Evolutionary conservation across 2,113 vertebrate species (phyloP), one percentile per base, ranked within the genome.

Genomic region (Apus apus): DNA sequence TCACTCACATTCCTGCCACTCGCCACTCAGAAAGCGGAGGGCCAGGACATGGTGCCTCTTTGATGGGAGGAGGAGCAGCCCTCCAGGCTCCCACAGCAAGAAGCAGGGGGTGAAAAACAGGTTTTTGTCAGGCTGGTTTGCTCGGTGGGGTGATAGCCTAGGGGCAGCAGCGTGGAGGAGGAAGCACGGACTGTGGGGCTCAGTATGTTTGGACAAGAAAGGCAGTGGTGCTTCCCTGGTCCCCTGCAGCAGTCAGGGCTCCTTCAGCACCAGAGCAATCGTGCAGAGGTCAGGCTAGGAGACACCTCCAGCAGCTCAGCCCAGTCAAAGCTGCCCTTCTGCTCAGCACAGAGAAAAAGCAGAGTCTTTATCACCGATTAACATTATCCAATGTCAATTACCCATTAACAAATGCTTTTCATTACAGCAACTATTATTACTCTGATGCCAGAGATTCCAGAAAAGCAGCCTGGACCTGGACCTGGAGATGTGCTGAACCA

Each of bases 1-100:
- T 81, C 68, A 11, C 22, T 94, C 5, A 1, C 90, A 90, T 90
- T 93, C 92, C 92, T 86, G 80, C n/a, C 90, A 88, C 93, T 96
- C 40, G 0, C 15, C 94, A 93, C 92, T 76, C 43, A 1, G 38
- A 58, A 68, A 25, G 76, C 65, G 64, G 65, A 70, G 72, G 0
- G 0, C 9, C 14, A 26, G 75, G 45, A 90, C 67, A 72, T 1
- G 3, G 58, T 15, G 29, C 70, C 29, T 67, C 29, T 32, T 18
- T 10, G 5, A 21, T 38, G 16, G 38, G 32, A 90, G 23, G 51
- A 80, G 23, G 51, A 80, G 36, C 16, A 30, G 38, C 11, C 38
- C 6, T 51, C 22, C 14, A 73, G 46, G 23, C 29, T 40, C 40
- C 56, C 43, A 43, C 40, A 40, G n/a, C 25, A 6, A 3, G 32